phyloP scores from a whole-genome alignment of 2,888 invertebrate genomes.

The Junonia oenone region DNA sequence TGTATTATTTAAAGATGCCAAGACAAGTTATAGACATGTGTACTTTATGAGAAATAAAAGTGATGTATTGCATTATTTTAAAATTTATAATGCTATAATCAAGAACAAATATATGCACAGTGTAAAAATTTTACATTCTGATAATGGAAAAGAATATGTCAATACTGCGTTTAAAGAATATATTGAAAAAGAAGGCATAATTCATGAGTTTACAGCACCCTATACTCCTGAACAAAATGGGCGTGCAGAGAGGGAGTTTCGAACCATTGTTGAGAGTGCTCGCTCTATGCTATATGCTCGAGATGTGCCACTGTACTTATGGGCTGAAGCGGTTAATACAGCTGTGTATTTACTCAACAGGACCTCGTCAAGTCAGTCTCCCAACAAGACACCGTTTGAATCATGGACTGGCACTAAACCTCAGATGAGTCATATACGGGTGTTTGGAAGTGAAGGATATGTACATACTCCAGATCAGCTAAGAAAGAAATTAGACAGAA shows the following conservation, averaged over 20 bases:
- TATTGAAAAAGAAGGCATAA: constrained; percentile 9
- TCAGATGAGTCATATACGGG: neutral
- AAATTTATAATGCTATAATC: constrained; percentile 12
- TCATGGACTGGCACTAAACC: constrained; percentile 9
- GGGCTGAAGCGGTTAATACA: constrained; percentile 29
- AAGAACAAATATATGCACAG: constrained; percentile 11
- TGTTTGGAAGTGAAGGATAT: neutral
- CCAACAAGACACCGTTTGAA: constrained; percentile 23
- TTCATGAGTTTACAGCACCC: no score
- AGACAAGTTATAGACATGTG: constrained; percentile 11
- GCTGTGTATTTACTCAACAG: constrained; percentile 29
- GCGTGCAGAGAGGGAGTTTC: neutral
- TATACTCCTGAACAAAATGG: no score
- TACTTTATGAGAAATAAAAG: constrained; percentile 8
- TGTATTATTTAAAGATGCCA: constrained; percentile 23
- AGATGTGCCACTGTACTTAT: constrained; percentile 23
- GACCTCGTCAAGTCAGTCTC: neutral
- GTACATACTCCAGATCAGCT: neutral
- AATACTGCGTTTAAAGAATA: neutral
- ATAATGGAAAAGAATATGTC: constrained; percentile 15
- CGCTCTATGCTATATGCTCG: constrained; percentile 25
- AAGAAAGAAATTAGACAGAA: constrained; percentile 23
- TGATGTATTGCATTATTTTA: constrained; percentile 16
- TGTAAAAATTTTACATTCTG: constrained; percentile 2
- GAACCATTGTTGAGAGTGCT: neutral